A percentile compares a stretch with the other conserved stretches of the same genome.
These are phyloP conservation scores for Sandelia bainsii DNA, from an alignment of 2,797 vertebrate genomes.

Conservation along the genomic window DNA sequence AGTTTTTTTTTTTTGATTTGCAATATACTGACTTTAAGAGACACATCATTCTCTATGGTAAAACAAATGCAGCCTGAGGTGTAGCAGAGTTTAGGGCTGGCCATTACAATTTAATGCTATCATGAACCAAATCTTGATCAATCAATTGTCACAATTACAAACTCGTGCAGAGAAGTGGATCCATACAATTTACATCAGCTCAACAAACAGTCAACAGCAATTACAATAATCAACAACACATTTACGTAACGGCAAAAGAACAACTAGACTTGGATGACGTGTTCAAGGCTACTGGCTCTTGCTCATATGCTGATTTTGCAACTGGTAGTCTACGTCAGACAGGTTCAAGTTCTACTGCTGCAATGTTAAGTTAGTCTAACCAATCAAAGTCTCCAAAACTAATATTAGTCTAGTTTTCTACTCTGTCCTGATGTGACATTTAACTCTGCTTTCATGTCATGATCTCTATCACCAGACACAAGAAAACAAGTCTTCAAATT, in stretches of 20 bases:
- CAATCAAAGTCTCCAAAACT: slow-evolving; percentile 12
- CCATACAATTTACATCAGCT: background rate
- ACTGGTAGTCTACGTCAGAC: background rate
- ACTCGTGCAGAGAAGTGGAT: background rate
- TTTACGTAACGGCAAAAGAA: background rate
- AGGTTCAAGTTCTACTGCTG: background rate
- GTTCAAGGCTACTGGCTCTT: background rate
- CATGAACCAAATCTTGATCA: background rate
- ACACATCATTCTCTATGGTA: background rate
- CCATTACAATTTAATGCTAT: no score
- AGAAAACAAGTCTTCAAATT: background rate
- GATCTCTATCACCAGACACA: background rate
- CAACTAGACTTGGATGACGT: background rate
- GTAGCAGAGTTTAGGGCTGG: background rate
- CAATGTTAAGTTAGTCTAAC: slow-evolving; percentile 9
- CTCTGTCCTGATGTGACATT: background rate
- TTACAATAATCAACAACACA: background rate
- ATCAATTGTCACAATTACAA: background rate
- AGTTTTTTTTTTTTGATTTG: background rate
- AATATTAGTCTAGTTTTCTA: slow-evolving; percentile 5
- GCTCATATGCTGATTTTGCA: background rate
- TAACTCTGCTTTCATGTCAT: slow-evolving; percentile 8
- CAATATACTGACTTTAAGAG: background rate
- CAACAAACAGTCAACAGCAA: background rate
- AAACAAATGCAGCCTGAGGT: background rate